phyloP scores from a whole-genome alignment of 2,797 vertebrate species.

The Carapus acus region DNA sequence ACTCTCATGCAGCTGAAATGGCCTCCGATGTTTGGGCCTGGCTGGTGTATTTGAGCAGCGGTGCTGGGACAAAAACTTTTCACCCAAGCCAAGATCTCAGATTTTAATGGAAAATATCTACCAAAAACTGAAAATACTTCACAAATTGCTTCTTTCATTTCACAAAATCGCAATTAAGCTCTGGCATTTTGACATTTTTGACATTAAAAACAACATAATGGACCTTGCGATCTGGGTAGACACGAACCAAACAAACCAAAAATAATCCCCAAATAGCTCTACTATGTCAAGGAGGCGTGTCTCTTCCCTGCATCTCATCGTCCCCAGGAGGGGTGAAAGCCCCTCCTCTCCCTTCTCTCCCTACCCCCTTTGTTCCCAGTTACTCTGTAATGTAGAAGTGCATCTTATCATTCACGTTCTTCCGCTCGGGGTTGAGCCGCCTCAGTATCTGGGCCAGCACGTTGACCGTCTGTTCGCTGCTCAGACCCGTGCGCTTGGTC shows the following conservation, averaged over 20 bases:
- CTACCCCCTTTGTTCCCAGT: constrained; percentile 15
- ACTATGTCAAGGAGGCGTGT: too few relatives aligned
- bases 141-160: constrained; percentile 1
- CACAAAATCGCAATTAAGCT: constrained; percentile 10
- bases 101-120: constrained; percentile 47
- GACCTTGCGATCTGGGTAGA: too few relatives aligned
- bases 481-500: constrained; percentile 89
- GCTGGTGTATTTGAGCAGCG: too few relatives aligned
- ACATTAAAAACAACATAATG: too few relatives aligned
- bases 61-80: not conserved
- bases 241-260: too few relatives aligned
- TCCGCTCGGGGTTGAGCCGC: constrained; percentile 88
- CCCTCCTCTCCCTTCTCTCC: not conserved
- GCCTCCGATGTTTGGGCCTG: too few relatives aligned
- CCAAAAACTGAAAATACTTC: constrained; percentile 11
- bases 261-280: too few relatives aligned
- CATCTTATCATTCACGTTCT: constrained; percentile 90
- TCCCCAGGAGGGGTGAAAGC: not conserved
- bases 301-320: not conserved
- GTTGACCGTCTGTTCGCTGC: constrained; percentile 92
- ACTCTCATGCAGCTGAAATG: too few relatives aligned
- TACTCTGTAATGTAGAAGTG: constrained; percentile 92
- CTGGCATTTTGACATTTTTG: not conserved
- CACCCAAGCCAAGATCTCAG: not conserved
- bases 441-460: constrained; percentile 93